Percentiles rank a stretch among this genome's conserved stretches.
phyloP scores from a whole-genome alignment of 2,888 invertebrate genomes.

The Andricus quercusramuli region DNA sequence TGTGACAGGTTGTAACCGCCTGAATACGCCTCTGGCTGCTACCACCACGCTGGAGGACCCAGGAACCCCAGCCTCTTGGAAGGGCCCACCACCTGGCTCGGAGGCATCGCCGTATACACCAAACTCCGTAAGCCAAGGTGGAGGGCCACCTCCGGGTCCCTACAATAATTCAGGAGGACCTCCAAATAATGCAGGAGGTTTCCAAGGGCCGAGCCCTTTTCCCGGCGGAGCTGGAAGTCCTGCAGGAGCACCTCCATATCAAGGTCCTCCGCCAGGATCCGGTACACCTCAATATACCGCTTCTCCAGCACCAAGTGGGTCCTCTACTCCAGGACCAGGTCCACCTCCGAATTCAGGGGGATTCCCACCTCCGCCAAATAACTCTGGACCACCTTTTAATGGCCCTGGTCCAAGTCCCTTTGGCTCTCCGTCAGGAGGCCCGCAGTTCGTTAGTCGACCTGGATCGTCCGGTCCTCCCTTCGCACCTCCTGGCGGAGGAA shows the following conservation, averaged over 20 bases:
- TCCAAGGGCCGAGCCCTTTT: constrained; percentile 81
- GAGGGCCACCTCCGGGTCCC: constrained; percentile 79
- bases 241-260: constrained; percentile 85
- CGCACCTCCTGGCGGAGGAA: constrained; percentile 83
- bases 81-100: constrained; percentile 86
- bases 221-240: constrained; percentile 89
- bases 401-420: constrained; percentile 86
- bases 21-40: constrained; percentile 77
- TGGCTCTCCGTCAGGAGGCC: constrained; percentile 84
- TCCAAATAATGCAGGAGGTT: constrained; percentile 80
- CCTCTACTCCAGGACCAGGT: constrained; percentile 90
- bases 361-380: constrained; percentile 76
- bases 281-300: constrained; percentile 92
- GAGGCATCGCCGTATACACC: constrained; percentile 84
- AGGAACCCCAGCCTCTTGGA: constrained; percentile 85
- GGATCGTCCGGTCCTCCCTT: constrained; percentile 87
- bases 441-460: constrained; percentile 83
- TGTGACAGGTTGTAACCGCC: constrained; percentile 90
- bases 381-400: constrained; percentile 83
- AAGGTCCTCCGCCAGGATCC: constrained; percentile 87
- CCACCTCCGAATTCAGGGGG: constrained; percentile 81
- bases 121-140: constrained; percentile 82
- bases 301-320: constrained; percentile 90
- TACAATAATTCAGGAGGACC: constrained; percentile 79
- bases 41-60: constrained; percentile 88